Conservation (phyloP, 1,140 invertebrate species). For the Apolygus lucorum region DNA sequence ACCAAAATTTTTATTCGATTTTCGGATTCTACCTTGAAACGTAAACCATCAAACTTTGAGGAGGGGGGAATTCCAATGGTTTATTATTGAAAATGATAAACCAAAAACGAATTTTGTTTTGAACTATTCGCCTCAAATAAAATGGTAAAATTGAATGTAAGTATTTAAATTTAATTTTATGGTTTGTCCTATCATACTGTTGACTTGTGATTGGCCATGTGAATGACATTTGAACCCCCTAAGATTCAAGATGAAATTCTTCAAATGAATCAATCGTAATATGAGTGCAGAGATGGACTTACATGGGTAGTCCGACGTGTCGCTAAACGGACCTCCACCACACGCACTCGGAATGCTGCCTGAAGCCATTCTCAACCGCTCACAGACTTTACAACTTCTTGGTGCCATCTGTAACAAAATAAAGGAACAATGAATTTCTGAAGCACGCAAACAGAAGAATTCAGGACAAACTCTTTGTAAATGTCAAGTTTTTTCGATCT, state of each 20-base stretch:
- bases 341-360: constrained; percentile 24
- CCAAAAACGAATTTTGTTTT: background rate
- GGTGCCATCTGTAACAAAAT: constrained; percentile 28
- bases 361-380: constrained; percentile 24
- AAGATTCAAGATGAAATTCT: no score
- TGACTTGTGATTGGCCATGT: no score
- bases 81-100: no score
- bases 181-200: background rate
- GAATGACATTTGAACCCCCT: no score
- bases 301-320: constrained; percentile 28
- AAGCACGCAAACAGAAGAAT: no score
- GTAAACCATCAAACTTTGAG: no score
- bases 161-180: background rate
- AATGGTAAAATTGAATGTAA: background rate
- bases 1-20: no score
- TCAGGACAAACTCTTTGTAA: no score
- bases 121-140: background rate
- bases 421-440: no score
- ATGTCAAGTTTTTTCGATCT: no score
- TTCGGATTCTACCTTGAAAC: no score
- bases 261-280: background rate
- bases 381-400: constrained; percentile 26
- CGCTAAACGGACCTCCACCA: constrained; percentile 3
- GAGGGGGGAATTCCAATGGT: no score
- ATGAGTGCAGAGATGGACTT: background rate